Percentiles rank a stretch among this genome's conserved stretches.
phyloP scores from a whole-genome alignment of 2,113 vertebrate species.

The Cichladusa arquata region DNA sequence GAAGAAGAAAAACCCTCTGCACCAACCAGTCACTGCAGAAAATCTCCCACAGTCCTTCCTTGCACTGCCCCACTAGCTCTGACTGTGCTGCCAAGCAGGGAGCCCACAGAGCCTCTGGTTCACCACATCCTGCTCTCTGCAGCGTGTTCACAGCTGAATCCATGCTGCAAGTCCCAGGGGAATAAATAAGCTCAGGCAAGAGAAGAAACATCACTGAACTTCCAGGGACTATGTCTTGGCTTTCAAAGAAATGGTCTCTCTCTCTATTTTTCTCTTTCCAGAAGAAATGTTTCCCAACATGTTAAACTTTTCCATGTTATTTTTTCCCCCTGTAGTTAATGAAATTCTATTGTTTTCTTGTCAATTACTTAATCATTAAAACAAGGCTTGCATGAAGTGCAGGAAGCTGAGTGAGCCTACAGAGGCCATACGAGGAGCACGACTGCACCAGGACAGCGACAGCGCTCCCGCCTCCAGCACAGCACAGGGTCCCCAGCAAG shows the following conservation, averaged over 20 bases:
- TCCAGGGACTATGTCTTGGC: not conserved
- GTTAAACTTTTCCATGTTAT: not conserved
- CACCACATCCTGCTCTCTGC: conserved; percentile 47
- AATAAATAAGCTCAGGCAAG: not conserved
- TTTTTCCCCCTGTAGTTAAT: conserved; percentile 4
- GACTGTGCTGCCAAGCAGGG: not conserved
- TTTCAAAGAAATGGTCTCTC: conserved; percentile 19
- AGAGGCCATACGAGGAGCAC: fast-evolving
- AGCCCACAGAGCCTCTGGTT: conserved; percentile 9
- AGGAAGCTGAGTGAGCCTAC: not conserved
- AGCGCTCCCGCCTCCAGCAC: fast-evolving
- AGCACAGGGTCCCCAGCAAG: fast-evolving
- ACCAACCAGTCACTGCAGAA: not conserved
- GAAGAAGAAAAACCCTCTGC: not conserved
- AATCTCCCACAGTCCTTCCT: not conserved
- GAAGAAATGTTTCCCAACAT: not conserved
- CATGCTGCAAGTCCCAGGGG: not conserved
- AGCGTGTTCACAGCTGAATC: not conserved
- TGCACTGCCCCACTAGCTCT: not conserved
- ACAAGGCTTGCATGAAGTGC: not conserved
- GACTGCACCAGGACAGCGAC: not conserved
- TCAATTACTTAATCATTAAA: conserved; percentile 48
- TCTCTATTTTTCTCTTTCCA: not conserved
- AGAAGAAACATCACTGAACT: not conserved
- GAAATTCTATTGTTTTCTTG: conserved; percentile 32